These are phyloP conservation scores for Tenebrio molitor DNA, from an alignment of 1,140 invertebrate species.

Conservation along the genomic window DNA sequence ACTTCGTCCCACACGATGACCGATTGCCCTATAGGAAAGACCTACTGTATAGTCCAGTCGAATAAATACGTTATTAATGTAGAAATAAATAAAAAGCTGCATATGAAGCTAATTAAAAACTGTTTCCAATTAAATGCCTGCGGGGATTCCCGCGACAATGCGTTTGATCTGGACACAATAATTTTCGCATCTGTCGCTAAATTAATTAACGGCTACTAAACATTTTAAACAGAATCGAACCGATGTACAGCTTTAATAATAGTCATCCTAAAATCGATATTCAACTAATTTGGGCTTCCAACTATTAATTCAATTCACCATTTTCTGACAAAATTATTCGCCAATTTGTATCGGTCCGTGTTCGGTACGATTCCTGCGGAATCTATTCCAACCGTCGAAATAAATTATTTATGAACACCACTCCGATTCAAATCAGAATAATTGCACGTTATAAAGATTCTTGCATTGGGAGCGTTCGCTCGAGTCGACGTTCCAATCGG, in stretches of 20 bases:
- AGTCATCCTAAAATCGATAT: constrained; percentile 12
- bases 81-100: too few species aligned
- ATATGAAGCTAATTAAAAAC: too few species aligned
- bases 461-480: constrained; percentile 2
- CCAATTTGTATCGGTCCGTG: constrained; percentile 31
- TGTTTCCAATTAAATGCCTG: too few species aligned
- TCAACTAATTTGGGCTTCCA: constrained; percentile 16
- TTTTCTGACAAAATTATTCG: constrained; percentile 33
- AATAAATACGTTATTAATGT: too few species aligned
- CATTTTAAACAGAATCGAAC: neutral
- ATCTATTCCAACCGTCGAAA: constrained; percentile 29
- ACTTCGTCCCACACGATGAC: too few species aligned
- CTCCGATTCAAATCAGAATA: constrained; percentile 29
- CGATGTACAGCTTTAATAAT: constrained; percentile 2
- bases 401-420: constrained; percentile 32
- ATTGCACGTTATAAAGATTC: constrained; percentile 24
- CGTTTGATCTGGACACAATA: too few species aligned
- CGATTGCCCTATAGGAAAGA: too few species aligned
- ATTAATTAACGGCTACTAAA: constrained; percentile 13
- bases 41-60: too few species aligned
- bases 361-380: constrained; percentile 16
- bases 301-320: constrained; percentile 22
- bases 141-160: too few species aligned
- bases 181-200: neutral
- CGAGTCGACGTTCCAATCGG: constrained; percentile 2